Base-by-base conservation (phyloP, 2,888 invertebrate species). In the Ophion slaviceki region DNA sequence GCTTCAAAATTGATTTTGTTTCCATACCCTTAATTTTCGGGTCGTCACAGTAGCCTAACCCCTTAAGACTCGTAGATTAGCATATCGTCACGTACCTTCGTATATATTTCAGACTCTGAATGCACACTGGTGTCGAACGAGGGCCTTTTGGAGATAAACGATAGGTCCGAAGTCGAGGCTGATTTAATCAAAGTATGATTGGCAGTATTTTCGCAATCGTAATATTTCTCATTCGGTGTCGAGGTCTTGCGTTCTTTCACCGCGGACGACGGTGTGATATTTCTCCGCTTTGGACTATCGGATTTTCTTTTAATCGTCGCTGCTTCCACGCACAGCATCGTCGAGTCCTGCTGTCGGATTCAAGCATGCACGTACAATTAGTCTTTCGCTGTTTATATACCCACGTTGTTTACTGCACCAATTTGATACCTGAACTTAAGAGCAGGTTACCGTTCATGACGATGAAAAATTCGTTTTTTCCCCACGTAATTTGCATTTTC, bases 91-190 rank as follows among this genome's bases (percentile, higher is more conserved):
- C n/a, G 36, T 79, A 89, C 89, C 87, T 87, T 87, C n/a, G 66
- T 68, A 62, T 79, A 85, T 70, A 88, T 77, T 79, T 89, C 89
- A 53, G 89, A 87, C 68, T 90, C 90, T 53, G 91, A 90, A 40
- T 88, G 85, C 76, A 86, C 84, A 66, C 87, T 89, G 40, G 72
- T 83, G 79, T 91, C 90, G 84, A 88, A 85, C 45, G 84, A 81
- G 70, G 87, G 80, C 84, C 89, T 88, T 47, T 79, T 79, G 3
- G 88, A 71, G 53, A 85, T 88, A 17, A 83, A 77, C 32, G 90
- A 88, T n/a, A 91, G 68, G 82, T 91, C 90, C 66, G 90, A 89
- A 40, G 90, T 87, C 40, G 90, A 90, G 64, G 88, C 87, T 66
- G 90, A 87, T 87, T 88, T 90, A 5, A 86, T 82, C 17, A 90